Conservation (phyloP, 2,888 invertebrate genomes). For the Acholoe squamosa region DNA sequence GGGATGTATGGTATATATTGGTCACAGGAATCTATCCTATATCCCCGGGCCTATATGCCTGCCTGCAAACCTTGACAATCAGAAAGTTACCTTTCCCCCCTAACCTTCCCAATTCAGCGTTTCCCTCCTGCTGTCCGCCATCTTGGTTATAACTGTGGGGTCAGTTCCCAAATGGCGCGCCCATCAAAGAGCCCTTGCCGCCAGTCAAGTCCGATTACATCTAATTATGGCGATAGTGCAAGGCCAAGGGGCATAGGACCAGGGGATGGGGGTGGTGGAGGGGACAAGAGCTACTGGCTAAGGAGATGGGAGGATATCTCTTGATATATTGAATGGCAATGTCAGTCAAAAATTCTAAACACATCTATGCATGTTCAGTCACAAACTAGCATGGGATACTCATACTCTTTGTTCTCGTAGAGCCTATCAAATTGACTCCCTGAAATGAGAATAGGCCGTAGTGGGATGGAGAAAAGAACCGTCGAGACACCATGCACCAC, state of each 20-base stretch:
- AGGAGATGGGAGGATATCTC: neutral
- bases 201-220: conserved; percentile 61
- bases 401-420: neutral
- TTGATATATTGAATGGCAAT: neutral
- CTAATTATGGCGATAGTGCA: conserved; percentile 54
- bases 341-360: neutral
- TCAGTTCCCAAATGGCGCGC: conserved; percentile 48
- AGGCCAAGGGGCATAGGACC: neutral
- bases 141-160: conserved; percentile 32
- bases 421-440: neutral
- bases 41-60: too few relatives aligned
- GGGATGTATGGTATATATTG: neutral
- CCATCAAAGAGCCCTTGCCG: conserved; percentile 52
- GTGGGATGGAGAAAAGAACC: too few relatives aligned
- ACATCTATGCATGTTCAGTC: neutral
- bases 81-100: neutral
- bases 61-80: too few relatives aligned
- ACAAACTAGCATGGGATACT: neutral
- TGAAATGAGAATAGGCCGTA: neutral
- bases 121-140: neutral
- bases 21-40: neutral
- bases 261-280: neutral
- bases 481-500: neutral
- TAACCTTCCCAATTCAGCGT: neutral
- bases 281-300: neutral